These are phyloP conservation scores for Ceratoteleas bidentatus DNA, from an alignment of 1,140 invertebrate genomes.

Conservation along the genomic window DNA sequence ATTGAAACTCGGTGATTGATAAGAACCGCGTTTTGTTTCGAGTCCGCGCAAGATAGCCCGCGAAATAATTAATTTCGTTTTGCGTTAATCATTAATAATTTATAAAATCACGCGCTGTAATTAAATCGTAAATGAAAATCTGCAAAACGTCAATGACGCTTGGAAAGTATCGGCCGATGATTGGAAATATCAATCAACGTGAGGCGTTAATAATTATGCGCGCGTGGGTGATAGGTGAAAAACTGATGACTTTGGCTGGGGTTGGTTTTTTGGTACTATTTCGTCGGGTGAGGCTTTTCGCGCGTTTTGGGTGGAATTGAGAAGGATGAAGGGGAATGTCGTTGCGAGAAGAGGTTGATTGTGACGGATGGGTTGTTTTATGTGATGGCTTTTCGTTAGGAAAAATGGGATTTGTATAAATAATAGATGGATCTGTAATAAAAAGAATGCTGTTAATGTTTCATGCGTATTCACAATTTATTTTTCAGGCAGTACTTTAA, in stretches of 20 bases:
- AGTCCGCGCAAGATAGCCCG: slow-evolving; percentile 22
- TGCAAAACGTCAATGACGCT: slow-evolving; percentile 23
- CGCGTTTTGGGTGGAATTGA: no score
- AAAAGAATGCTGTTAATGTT: no score
- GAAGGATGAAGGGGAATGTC: no score
- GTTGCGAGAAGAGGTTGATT: no score
- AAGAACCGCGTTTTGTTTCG: slow-evolving; percentile 35
- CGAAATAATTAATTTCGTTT: slow-evolving; percentile 47
- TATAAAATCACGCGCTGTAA: slow-evolving; percentile 32
- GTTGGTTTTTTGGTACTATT: no score
- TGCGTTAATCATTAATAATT: slow-evolving; percentile 45
- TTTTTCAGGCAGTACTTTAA: no score
- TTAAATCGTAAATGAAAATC: slow-evolving; percentile 46
- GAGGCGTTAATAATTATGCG: slow-evolving; percentile 17
- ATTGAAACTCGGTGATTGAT: slow-evolving; percentile 46
- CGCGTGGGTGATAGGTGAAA: neutral
- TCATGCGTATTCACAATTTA: no score
- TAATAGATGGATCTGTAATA: no score
- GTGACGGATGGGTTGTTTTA: no score
- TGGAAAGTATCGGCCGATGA: slow-evolving; percentile 14
- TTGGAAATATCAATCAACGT: slow-evolving; percentile 42
- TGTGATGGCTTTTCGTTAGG: no score
- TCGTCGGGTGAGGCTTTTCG: no score
- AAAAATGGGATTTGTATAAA: no score
- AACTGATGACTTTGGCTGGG: neutral